Evolutionary conservation across 2,797 vertebrate species (phyloP), one percentile per base, ranked within the genome.

Genomic region (Neostethus bicornis): DNA sequence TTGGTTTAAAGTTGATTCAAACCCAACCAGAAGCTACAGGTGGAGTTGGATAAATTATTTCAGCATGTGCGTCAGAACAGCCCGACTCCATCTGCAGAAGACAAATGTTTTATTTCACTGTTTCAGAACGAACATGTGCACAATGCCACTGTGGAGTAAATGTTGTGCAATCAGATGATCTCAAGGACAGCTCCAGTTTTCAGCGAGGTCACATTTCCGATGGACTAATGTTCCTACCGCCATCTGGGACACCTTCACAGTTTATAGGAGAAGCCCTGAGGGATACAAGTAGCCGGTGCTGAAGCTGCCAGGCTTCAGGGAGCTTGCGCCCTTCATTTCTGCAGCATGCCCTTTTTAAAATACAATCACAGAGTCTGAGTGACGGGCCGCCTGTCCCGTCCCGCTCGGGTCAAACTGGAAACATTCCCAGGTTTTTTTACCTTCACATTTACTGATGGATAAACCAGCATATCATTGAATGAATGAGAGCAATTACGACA

Each of bases 281-380:
- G 77, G 84, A 70, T 54, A 55, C 42, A 65, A 66, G 69, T 68
- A 52, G 80, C 45, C 66, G 4, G 34, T 68, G 79, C 64, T 56
- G 63, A n/a, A n/a, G 77, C 49, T 26, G 51, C 21, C 54, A 75
- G 67, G 66, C 83, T 81, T 79, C 66, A 7, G 82, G 77, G 77
- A 77, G 73, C 52, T 53, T 34, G 66, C 72, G 83, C 76, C 83
- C 84, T 88, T 85, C 83, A 86, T 66, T 80, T 74, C 64, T 55
- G 70, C 75, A 73, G 71, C 47, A 9, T 81, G 84, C 77, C 80
- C 80, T 88, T 86, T 86, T 79, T 70, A 80, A 86, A 86, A 85
- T 72, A 81, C 72, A 73, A 75, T 82, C 70, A 74, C 32, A 64
- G 49, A 47, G 53, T 34, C 51, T 74, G 80, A 82, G 67, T 64